These are phyloP conservation scores for Spialia ferax DNA, from an alignment of 2,888 invertebrate species.

Conservation along the genomic window DNA sequence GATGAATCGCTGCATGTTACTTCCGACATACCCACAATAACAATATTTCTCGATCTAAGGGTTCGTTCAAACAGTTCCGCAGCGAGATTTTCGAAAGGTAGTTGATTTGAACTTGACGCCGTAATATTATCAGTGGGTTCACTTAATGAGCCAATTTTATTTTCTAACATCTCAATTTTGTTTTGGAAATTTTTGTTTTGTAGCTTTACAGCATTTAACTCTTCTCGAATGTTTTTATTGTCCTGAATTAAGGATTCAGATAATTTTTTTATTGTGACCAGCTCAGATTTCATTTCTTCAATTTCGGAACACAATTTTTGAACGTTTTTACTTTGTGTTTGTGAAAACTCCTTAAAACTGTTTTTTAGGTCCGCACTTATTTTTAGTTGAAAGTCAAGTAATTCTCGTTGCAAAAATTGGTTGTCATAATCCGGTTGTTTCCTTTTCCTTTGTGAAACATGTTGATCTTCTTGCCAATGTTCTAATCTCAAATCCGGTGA, in stretches of 20 bases:
- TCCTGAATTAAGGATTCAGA: slow-evolving; percentile 9
- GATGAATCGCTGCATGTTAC: neutral
- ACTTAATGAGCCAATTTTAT: neutral
- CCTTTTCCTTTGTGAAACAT: neutral
- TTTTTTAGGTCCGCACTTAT: slow-evolving; percentile 10
- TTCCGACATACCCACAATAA: slow-evolving; percentile 19
- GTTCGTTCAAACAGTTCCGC: slow-evolving; percentile 7
- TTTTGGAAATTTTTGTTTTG: slow-evolving; percentile 5
- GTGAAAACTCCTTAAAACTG: slow-evolving; percentile 4
- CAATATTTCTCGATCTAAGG: slow-evolving; percentile 21
- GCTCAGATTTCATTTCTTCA: slow-evolving; percentile 4
- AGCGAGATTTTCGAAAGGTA: slow-evolving; percentile 3
- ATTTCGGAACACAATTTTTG: no score
- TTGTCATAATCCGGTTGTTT: neutral
- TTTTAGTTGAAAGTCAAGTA: neutral
- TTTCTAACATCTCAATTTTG: neutral
- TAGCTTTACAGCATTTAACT: slow-evolving; percentile 5
- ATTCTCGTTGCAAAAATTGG: neutral
- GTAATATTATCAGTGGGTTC: neutral
- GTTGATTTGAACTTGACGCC: neutral
- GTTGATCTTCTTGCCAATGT: neutral
- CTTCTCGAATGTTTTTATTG: slow-evolving; percentile 17
- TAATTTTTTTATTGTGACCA: neutral
- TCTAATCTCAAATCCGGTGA: neutral
- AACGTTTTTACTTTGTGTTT: neutral